phyloP scores from a whole-genome alignment of 92 coral and sea anemone species.

The Phymanthus crucifer region DNA sequence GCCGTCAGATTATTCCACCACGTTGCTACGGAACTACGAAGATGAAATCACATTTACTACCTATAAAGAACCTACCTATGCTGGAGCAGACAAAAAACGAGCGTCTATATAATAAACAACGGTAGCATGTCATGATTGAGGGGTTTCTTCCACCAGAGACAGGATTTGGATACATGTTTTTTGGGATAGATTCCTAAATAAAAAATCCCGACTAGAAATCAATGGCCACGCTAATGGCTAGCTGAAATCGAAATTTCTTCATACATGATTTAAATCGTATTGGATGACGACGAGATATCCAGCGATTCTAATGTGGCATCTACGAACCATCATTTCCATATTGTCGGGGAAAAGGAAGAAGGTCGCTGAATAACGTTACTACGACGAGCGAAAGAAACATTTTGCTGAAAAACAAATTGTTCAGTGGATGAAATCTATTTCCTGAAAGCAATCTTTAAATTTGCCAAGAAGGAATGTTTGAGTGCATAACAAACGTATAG shows the following conservation, averaged over 20 bases:
- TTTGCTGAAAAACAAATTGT: background rate
- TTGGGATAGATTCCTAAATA: too few species aligned
- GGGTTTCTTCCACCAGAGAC: too few species aligned
- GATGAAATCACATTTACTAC: conserved; percentile 94
- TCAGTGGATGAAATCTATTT: background rate
- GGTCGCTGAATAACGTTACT: background rate
- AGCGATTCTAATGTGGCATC: background rate
- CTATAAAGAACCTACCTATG: conserved; percentile 47
- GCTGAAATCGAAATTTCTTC: background rate
- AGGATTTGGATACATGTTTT: too few species aligned
- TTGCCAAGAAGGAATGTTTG: background rate
- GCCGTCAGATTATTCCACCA: conserved; percentile 77
- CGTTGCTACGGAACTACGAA: conserved; percentile 83
- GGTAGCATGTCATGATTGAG: too few species aligned
- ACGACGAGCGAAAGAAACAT: background rate
- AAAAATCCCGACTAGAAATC: too few species aligned
- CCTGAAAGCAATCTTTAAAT: background rate
- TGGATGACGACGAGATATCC: background rate
- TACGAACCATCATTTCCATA: too few species aligned
- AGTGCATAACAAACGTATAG: conserved; percentile 13
- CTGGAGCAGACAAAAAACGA: conserved; percentile 68
- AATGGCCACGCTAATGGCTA: background rate
- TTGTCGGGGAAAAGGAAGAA: background rate
- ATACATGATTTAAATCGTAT: background rate
- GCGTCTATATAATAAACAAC: conserved; percentile 72